A percentile compares a stretch with the other conserved stretches of the same genome.
phyloP scores from a whole-genome alignment of 35 echinoderm and acorn worm genomes.

The Eucidaris tribuloides region DNA sequence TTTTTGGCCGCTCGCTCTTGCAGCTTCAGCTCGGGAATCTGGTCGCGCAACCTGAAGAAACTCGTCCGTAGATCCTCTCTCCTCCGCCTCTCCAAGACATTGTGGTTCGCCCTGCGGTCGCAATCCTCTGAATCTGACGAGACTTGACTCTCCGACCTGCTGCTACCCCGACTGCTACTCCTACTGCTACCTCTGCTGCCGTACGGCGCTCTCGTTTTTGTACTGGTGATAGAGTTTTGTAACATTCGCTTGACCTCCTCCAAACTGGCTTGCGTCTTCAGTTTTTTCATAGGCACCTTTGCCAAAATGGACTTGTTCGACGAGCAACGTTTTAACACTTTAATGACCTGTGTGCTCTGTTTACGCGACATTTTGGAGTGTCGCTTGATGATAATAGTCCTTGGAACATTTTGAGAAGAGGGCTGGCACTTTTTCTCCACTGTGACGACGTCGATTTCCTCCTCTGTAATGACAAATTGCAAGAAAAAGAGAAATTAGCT shows the following conservation, averaged over 20 bases:
- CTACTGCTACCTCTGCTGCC: constrained; percentile 52
- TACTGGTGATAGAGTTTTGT: constrained; percentile 30
- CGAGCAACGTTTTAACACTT: constrained; percentile 2
- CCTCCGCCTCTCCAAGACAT: constrained; percentile 92
- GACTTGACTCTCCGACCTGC: constrained; percentile 55
- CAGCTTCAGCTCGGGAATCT: constrained; percentile 55
- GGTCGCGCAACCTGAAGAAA: constrained; percentile 77
- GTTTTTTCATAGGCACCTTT: constrained; percentile 28
- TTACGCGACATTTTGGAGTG: constrained; percentile 16
- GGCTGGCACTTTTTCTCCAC: constrained; percentile 46
- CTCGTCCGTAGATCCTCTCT: constrained; percentile 79
- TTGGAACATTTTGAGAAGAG: constrained; percentile 2
- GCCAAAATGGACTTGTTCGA: constrained; percentile 18
- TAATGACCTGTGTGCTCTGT: not conserved
- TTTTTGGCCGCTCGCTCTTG: constrained; percentile 84
- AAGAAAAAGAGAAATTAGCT: not conserved
- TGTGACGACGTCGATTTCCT: constrained; percentile 96
- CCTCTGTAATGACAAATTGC: constrained; percentile 75
- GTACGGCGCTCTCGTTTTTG: not conserved
- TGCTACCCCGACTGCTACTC: constrained; percentile 49
- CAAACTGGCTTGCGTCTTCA: constrained; percentile 49
- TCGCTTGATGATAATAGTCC: constrained; percentile 13
- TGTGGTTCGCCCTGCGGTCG: constrained; percentile 87
- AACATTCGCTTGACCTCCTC: constrained; percentile 72
- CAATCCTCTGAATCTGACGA: constrained; percentile 94